These are phyloP conservation scores for Trochalopteron elliotii DNA, from an alignment of 2,113 vertebrate species.

Conservation along the genomic window DNA sequence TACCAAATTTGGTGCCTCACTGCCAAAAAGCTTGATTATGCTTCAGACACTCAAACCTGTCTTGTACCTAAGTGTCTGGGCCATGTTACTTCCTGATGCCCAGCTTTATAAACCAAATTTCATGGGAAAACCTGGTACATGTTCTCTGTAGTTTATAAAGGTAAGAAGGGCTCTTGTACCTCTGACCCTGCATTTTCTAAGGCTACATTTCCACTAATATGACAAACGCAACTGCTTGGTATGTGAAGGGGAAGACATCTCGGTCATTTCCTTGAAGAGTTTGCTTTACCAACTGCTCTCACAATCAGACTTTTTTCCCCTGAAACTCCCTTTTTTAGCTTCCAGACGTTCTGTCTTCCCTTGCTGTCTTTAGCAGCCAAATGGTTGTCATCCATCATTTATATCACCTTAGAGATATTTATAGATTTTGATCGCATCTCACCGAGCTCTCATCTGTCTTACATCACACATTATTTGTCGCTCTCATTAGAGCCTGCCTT, in stretches of 20 bases:
- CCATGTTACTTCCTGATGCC: not conserved
- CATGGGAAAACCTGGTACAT: not conserved
- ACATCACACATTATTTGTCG: not conserved
- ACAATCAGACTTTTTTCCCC: not conserved
- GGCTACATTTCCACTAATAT: not conserved
- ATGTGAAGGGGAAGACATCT: not conserved
- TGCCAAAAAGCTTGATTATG: not conserved
- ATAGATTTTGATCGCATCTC: not conserved
- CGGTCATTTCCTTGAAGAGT: not conserved
- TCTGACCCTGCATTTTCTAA: not conserved
- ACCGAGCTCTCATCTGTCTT: not conserved
- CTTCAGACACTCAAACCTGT: not conserved
- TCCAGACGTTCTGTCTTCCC: conserved; percentile 7
- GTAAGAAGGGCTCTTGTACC: not conserved
- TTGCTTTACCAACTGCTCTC: not conserved
- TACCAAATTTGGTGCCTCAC: not conserved
- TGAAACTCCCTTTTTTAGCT: not conserved
- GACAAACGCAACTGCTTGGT: not conserved
- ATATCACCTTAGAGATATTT: conserved; percentile 42
- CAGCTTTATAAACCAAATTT: not conserved
- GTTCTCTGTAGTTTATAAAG: not conserved
- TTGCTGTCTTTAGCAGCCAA: conserved; percentile 29
- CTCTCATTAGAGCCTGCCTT: not conserved
- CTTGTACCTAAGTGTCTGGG: not conserved
- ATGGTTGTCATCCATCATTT: conserved; percentile 41